Evolutionary conservation across 2,113 vertebrate species (phyloP).

Genomic region (Pleuronectes platessa): DNA sequence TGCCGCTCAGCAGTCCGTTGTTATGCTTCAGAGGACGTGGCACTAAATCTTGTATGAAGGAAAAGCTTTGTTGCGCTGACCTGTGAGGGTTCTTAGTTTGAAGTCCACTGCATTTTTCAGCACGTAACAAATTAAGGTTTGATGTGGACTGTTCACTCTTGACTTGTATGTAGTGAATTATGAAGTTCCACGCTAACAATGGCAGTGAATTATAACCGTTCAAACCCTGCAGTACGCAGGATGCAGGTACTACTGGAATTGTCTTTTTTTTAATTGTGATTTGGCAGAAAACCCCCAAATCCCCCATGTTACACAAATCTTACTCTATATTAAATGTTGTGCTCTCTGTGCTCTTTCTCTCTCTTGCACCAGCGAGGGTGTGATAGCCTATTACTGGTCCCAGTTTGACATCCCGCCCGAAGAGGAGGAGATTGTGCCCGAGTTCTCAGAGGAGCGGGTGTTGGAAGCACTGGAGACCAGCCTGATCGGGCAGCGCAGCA

Average conservation of each 20-base stretch:
- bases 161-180: slow-evolving; percentile 1
- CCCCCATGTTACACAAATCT: neutral
- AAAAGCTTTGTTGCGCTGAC: slow-evolving; percentile 8
- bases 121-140: neutral
- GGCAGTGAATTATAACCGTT: neutral
- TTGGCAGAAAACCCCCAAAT: neutral
- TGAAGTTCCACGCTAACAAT: neutral
- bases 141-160: slow-evolving; percentile 4
- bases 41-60: slow-evolving; percentile 5
- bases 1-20: neutral
- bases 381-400: slow-evolving; percentile 80
- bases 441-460: slow-evolving; percentile 77
- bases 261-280: neutral
- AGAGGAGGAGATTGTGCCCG: slow-evolving; percentile 59
- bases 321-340: neutral
- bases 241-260: neutral
- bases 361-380: slow-evolving; percentile 74
- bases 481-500: slow-evolving; percentile 18
- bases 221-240: neutral
- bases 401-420: slow-evolving; percentile 74
- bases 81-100: neutral
- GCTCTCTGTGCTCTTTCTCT: no score
- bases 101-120: neutral
- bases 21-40: neutral
- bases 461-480: slow-evolving; percentile 58